Evolutionary conservation across 1,140 invertebrate species (phyloP).

Genomic region (Arctopsyche grandis): DNA sequence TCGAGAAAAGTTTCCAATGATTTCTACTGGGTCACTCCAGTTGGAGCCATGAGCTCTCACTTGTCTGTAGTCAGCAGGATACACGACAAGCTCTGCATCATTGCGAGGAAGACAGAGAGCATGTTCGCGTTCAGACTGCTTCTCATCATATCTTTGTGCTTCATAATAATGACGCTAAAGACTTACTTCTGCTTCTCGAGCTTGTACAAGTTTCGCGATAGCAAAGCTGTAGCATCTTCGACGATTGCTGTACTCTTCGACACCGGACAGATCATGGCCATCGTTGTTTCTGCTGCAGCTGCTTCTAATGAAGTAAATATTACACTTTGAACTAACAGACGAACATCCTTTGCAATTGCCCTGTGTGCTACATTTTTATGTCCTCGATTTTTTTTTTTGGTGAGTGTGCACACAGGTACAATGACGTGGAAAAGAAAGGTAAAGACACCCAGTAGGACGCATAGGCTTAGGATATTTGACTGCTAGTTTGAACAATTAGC

Average conservation of each 20-base stretch:
- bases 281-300: conserved; percentile 17
- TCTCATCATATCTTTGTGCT: conserved; percentile 38
- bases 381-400: too few relatives aligned
- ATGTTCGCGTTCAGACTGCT: conserved; percentile 35
- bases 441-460: too few relatives aligned
- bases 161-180: conserved; percentile 42
- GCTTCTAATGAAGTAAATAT: conserved; percentile 41
- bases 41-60: conserved; percentile 31
- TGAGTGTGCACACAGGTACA: too few relatives aligned
- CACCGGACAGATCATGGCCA: conserved; percentile 19
- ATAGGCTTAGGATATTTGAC: too few relatives aligned
- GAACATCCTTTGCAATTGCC: too few relatives aligned
- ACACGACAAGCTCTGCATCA: conserved; percentile 43
- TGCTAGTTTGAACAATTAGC: too few relatives aligned
- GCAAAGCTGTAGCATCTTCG: conserved; percentile 5
- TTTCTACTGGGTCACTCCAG: conserved; percentile 41
- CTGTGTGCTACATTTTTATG: too few relatives aligned
- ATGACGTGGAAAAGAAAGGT: too few relatives aligned
- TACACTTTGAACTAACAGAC: neutral
- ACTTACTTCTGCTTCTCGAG: conserved; percentile 43
- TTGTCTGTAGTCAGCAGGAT: conserved; percentile 42
- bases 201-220: conserved; percentile 11
- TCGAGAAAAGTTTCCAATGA: neutral
- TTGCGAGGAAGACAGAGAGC: conserved; percentile 31
- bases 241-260: conserved; percentile 36